Evolutionary conservation across 1,140 invertebrate species (phyloP).

Genomic region (Lycorma delicatula): DNA sequence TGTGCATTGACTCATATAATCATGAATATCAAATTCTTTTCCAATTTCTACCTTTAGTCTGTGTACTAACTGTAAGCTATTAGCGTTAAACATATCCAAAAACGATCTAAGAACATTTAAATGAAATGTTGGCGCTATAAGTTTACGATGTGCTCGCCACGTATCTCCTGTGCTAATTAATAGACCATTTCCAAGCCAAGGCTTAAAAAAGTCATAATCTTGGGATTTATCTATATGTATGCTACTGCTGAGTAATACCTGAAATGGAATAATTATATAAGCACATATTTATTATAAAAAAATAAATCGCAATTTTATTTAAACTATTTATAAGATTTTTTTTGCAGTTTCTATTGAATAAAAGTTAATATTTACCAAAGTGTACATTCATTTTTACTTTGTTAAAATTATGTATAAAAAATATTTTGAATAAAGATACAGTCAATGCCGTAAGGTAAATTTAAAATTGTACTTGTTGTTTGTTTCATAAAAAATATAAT

Average conservation of each 20-base stretch:
- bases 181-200: constrained; percentile 64
- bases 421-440: too few relatives aligned
- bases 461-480: too few relatives aligned
- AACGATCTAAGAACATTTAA: constrained; percentile 73
- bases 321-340: too few relatives aligned
- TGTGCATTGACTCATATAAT: constrained; percentile 76
- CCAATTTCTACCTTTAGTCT: constrained; percentile 49
- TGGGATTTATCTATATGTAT: constrained; percentile 58
- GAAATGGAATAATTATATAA: constrained; percentile 10
- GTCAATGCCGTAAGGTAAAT: too few relatives aligned
- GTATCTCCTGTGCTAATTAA: constrained; percentile 67
- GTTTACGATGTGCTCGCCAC: constrained; percentile 70
- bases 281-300: too few relatives aligned
- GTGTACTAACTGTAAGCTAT: constrained; percentile 58
- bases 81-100: constrained; percentile 71
- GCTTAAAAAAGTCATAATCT: constrained; percentile 63
- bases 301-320: too few relatives aligned
- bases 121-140: constrained; percentile 76
- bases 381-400: too few relatives aligned
- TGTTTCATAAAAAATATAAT: too few relatives aligned
- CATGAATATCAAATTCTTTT: constrained; percentile 64
- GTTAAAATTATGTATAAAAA: too few relatives aligned
- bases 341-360: not conserved
- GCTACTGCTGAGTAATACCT: constrained; percentile 25
- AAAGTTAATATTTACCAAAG: too few relatives aligned